A percentile compares a stretch with the other conserved stretches of the same genome.
Conservation (phyloP, 2,113 vertebrate species). For the Perca schrenkii region DNA sequence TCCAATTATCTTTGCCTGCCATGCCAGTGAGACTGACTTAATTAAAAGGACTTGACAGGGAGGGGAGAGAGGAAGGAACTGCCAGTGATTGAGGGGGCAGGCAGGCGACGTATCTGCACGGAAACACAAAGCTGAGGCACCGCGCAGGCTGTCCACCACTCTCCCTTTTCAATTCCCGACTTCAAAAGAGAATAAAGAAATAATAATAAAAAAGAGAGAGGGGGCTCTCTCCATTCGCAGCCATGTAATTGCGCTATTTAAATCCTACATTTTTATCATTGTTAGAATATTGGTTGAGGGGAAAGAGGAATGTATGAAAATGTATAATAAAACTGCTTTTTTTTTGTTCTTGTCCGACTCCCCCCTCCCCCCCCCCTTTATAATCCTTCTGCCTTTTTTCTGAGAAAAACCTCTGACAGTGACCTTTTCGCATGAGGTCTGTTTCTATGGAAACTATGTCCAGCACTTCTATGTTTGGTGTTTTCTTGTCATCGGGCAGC, state of each 20-base stretch:
- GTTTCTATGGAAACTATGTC: conserved; percentile 86
- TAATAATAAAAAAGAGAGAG: conserved; percentile 80
- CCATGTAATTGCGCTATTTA: conserved; percentile 85
- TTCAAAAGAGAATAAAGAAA: conserved; percentile 86
- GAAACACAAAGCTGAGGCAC: conserved; percentile 85
- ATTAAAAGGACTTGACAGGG: conserved; percentile 88
- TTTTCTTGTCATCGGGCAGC: conserved; percentile 66
- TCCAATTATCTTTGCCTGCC: conserved; percentile 89
- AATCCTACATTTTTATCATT: conserved; percentile 80
- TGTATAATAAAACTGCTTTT: conserved; percentile 74
- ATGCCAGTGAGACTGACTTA: conserved; percentile 89
- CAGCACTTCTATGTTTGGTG: conserved; percentile 60
- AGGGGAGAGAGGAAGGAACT: conserved; percentile 75
- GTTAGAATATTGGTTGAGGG: conserved; percentile 72
- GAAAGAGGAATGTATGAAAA: conserved; percentile 64
- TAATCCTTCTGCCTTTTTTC: conserved; percentile 83
- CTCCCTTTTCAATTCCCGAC: conserved; percentile 85
- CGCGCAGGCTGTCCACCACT: conserved; percentile 77
- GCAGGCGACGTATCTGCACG: conserved; percentile 84
- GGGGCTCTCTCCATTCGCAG: conserved; percentile 75
- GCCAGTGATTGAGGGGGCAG: conserved; percentile 84
- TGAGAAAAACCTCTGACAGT: conserved; percentile 82
- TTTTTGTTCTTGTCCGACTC: conserved; percentile 72
- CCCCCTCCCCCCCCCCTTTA: conserved; percentile 41
- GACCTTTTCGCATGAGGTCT: conserved; percentile 86